These are phyloP conservation scores for Zaprionus kolodkinae DNA, from an alignment of 1,140 invertebrate genomes.

Conservation along the genomic window DNA sequence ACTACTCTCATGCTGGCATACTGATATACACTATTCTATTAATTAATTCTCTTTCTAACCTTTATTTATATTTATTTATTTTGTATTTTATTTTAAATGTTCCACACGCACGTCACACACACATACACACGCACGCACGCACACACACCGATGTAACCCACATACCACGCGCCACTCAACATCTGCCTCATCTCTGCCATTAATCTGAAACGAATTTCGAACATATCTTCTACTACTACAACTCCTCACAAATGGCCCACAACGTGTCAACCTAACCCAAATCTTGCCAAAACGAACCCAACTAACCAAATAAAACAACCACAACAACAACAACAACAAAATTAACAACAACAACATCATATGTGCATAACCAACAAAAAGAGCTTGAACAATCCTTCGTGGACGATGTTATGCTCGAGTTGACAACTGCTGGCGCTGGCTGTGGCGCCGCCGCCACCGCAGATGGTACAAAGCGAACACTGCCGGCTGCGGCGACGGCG, in stretches of 20 bases:
- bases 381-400: constrained; percentile 65
- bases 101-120: constrained; percentile 6
- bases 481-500: background rate
- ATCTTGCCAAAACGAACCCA: constrained; percentile 12
- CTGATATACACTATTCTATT: background rate
- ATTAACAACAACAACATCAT: constrained; percentile 23
- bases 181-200: constrained; percentile 19
- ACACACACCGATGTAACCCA: background rate
- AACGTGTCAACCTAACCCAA: constrained; percentile 14
- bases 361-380: constrained; percentile 32
- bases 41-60: constrained; percentile 24
- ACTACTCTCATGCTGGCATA: background rate
- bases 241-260: constrained; percentile 23
- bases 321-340: constrained; percentile 37
- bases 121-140: constrained; percentile 4
- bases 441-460: constrained; percentile 39
- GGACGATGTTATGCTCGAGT: constrained; percentile 69
- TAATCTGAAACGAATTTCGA: constrained; percentile 29
- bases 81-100: constrained; percentile 35
- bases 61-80: constrained; percentile 13
- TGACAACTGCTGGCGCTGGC: constrained; percentile 49
- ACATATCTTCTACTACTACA: constrained; percentile 26
- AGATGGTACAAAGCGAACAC: constrained; percentile 22
- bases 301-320: constrained; percentile 22
- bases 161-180: constrained; percentile 13